phyloP scores from a whole-genome alignment of 2,888 invertebrate genomes.

The Stegana nigrithorax region DNA sequence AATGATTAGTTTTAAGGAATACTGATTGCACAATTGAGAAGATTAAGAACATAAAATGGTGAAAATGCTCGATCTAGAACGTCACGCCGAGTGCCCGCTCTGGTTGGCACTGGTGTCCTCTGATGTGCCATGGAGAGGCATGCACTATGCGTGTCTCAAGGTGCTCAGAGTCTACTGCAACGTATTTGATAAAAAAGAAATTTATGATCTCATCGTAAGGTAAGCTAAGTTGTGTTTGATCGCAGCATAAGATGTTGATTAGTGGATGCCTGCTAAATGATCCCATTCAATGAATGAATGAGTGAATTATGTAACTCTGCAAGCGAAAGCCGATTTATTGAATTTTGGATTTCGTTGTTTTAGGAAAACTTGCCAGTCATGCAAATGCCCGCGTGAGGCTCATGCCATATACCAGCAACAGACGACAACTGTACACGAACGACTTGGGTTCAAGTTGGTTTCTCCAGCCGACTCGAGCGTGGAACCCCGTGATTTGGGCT shows the following conservation, averaged over 20 bases:
- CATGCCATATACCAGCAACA: slow-evolving; percentile 93
- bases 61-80: slow-evolving; percentile 74
- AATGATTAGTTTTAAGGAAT: too few species aligned
- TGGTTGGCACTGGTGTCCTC: slow-evolving; percentile 71
- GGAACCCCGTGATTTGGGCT: slow-evolving; percentile 75
- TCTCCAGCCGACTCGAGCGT: slow-evolving; percentile 72
- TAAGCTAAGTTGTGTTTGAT: slow-evolving; percentile 66
- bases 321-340: slow-evolving; percentile 34
- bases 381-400: slow-evolving; percentile 89
- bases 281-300: too few species aligned
- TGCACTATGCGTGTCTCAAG: slow-evolving; percentile 85
- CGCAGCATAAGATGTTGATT: neutral
- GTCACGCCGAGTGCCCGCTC: slow-evolving; percentile 75
- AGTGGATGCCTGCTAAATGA: slow-evolving; percentile 43
- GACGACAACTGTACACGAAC: slow-evolving; percentile 81
- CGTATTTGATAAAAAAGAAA: slow-evolving; percentile 85
- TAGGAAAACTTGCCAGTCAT: slow-evolving; percentile 93
- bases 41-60: slow-evolving; percentile 57
- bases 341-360: slow-evolving; percentile 42
- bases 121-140: slow-evolving; percentile 81
- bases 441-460: slow-evolving; percentile 74
- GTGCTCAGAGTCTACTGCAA: slow-evolving; percentile 88
- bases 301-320: too few species aligned
- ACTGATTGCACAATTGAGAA: too few species aligned
- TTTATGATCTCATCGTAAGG: slow-evolving; percentile 84